A percentile compares a stretch with the other conserved stretches of the same genome.
These are phyloP conservation scores for Arion vulgaris DNA, from an alignment of 1,140 invertebrate genomes.

Conservation along the genomic window DNA sequence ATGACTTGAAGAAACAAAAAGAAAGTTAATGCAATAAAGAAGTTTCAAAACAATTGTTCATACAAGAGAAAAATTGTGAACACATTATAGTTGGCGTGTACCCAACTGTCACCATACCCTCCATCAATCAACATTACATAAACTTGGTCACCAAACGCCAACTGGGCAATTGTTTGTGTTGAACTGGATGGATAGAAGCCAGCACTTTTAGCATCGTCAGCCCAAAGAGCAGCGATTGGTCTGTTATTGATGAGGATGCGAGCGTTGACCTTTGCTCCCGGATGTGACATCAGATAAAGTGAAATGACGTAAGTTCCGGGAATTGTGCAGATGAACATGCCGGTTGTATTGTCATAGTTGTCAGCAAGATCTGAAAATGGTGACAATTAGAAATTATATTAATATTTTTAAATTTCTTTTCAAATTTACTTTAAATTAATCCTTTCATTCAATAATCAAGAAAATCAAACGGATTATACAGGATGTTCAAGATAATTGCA, in stretches of 20 bases:
- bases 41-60: constrained; percentile 44
- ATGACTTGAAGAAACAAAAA: neutral
- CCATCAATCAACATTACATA: constrained; percentile 55
- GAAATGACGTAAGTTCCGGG: constrained; percentile 55
- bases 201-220: constrained; percentile 50
- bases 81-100: constrained; percentile 56
- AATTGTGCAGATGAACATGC: constrained; percentile 53
- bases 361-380: constrained; percentile 45
- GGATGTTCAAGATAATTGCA: too few species aligned
- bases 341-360: constrained; percentile 56
- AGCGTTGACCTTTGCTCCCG: constrained; percentile 55
- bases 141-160: constrained; percentile 55
- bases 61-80: constrained; percentile 53
- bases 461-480: too few species aligned
- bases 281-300: constrained; percentile 54
- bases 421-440: too few species aligned
- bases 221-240: constrained; percentile 55
- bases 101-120: constrained; percentile 57
- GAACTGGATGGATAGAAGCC: constrained; percentile 56
- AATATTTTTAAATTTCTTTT: too few species aligned
- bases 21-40: neutral
- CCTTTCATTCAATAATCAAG: too few species aligned
- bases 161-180: constrained; percentile 50
- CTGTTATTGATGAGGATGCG: constrained; percentile 50
- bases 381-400: too few species aligned